phyloP scores from a whole-genome alignment of 2,113 vertebrate species.

The Cyanoderma ruficeps region DNA sequence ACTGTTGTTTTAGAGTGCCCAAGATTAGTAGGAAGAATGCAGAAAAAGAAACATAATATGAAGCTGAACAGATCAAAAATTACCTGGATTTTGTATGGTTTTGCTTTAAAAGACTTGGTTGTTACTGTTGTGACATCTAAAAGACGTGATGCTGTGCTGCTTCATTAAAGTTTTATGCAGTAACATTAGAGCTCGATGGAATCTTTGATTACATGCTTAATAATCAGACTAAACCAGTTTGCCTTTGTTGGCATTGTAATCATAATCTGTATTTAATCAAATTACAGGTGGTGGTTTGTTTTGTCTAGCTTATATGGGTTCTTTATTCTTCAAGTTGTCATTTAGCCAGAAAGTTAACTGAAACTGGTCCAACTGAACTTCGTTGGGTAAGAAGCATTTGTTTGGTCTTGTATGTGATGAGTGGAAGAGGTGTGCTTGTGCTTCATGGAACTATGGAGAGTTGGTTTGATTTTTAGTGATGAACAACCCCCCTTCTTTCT shows the following conservation, averaged over 20 bases:
- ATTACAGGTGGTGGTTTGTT: neutral
- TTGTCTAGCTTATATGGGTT: neutral
- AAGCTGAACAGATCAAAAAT: neutral
- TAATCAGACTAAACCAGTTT: neutral
- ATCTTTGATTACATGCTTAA: neutral
- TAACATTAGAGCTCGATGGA: neutral
- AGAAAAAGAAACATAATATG: neutral
- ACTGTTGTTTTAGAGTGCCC: neutral
- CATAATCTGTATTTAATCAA: neutral
- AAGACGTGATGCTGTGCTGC: neutral
- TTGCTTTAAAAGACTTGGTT: neutral
- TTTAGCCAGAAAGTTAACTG: neutral
- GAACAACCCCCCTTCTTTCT: neutral
- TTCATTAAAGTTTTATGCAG: neutral
- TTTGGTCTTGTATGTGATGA: neutral
- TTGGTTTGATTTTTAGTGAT: neutral
- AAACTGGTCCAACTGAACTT: neutral
- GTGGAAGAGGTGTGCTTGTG: neutral
- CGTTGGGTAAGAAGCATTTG: neutral
- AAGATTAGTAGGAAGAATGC: neutral
- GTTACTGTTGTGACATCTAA: neutral
- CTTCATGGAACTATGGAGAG: neutral
- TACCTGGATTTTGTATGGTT: rapidly evolving
- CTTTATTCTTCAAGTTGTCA: neutral
- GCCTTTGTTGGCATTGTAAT: neutral